Evolutionary conservation across 2,888 invertebrate genomes (phyloP), one percentile per base, ranked within the genome.

Genomic region (Papilio protenor): DNA sequence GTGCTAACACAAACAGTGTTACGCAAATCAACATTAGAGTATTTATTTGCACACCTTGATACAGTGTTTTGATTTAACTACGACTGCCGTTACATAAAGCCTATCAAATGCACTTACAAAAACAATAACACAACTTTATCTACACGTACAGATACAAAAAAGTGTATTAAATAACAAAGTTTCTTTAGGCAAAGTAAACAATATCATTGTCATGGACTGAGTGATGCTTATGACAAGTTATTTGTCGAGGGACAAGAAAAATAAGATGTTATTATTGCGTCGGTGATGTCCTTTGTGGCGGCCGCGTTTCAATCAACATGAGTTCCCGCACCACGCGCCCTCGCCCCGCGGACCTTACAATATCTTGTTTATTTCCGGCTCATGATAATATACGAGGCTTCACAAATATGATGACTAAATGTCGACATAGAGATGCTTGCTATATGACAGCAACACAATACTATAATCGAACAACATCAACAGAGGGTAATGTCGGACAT

Each of bases 241-340:
- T 59, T 59, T 59, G 21, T 59, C 23, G 57, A 59, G 57, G 57
- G 57, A 59, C 57, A 59, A 59, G 57, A 59, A 59, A 59, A 59
- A 59, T 59, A 59, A 59, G 21, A 59, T 59, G 57, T 59, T 59
- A 23, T 59, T 59, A 59, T 59, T 59, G 21, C 57, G 52, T 52
- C 52, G 57, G 23, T 59, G 23, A 59, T 59, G 57, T 59, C 57
- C 57, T 59, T 59, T 59, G 57, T 59, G 57, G 23, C 57, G 57
- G 57, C 57, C 57, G 57, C 57, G 57, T 59, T 59, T 59, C 57
- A 59, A 59, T 59, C 57, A 59, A 59, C 57, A 59, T 23, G 57
- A 59, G 57, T 1, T n/a, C 55, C 10, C 55, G 2, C 57, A 12
- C 23, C 21, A 16, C 49, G 49, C 49, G 16, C 1, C 16, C 52